Base-by-base conservation (phyloP, 2,888 invertebrate species). In the Miltochrista miniata region DNA sequence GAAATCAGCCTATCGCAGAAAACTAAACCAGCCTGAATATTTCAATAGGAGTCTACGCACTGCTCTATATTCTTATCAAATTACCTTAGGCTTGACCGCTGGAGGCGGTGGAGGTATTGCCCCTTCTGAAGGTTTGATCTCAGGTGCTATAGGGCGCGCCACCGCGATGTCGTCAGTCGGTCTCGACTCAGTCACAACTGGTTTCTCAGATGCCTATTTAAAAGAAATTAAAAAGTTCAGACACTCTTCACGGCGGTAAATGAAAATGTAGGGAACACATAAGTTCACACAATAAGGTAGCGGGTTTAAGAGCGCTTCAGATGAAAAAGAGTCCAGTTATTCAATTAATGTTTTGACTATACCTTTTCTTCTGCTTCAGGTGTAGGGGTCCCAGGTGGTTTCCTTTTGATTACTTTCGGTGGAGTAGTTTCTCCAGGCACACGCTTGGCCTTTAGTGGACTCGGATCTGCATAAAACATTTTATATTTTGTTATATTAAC, bases 391-490 rank as follows among this genome's bases (percentile, higher is more conserved):
- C 65, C 72, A 0, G 79, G 65, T 0, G 86, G 58, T 56, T 88
- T 90, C 56, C 85, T 82, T 76, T 93, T 93, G 46, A 93, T 83
- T 1, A 93, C 92, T 50, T 91, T 92, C 0, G 92, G 92, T 8
- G 92, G 90, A 7, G 91, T 81, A 2, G 64, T 56, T 10, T 87
- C 90, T 3, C 89, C 87, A 0, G 85, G 77, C 0, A 79, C 74
- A 1, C 86, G 79, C 51, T 85, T 82, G 0, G 82, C 75, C 56
- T 81, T 86, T 53, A 90, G 60, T 2, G 90, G 89, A 64, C 83
- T 85, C 15, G 88, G 88, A 47, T 90, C 90, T 88, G 13, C 7
- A 11, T 24, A 15, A 35, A 29, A 13, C 9, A 30, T 9, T 13
- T 12, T 29, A 11, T 0, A 39, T 11, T n/a, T 39, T 2, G n/a